A percentile compares a stretch with the other conserved stretches of the same genome.
Evolutionary conservation across 2,797 vertebrate genomes (phyloP).

Genomic region (Pelochelys cantorii): DNA sequence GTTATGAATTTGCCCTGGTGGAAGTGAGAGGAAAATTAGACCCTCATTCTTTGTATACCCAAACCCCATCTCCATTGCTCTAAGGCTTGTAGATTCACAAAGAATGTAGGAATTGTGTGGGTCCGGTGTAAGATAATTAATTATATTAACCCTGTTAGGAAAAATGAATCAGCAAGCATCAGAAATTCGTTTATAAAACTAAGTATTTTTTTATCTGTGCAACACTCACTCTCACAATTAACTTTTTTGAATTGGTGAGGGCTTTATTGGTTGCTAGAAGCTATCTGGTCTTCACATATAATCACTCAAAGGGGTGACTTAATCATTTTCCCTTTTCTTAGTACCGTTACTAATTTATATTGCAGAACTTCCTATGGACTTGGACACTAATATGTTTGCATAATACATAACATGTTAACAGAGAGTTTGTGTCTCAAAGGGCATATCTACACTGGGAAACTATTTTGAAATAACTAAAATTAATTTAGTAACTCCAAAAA

Average conservation of each 20-base stretch:
- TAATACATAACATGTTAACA: not conserved
- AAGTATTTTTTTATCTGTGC: not conserved
- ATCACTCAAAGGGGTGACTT: not conserved
- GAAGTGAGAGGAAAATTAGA: not conserved
- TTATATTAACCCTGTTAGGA: not conserved
- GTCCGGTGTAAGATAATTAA: not conserved
- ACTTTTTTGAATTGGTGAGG: not conserved
- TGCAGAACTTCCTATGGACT: not conserved
- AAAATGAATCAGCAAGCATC: not conserved
- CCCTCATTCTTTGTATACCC: not conserved
- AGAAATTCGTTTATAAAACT: not conserved
- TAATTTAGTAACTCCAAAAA: too few relatives aligned
- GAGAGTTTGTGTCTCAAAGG: not conserved
- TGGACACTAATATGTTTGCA: not conserved
- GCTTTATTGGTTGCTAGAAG: not conserved
- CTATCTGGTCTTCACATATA: not conserved
- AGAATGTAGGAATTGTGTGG: not conserved
- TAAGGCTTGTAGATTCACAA: not conserved
- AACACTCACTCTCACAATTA: not conserved
- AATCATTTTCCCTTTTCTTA: not conserved
- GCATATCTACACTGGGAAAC: too few relatives aligned
- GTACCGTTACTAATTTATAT: slow-evolving; percentile 15
- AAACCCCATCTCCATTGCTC: not conserved
- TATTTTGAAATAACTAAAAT: too few relatives aligned
- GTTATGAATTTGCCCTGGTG: not conserved